These are phyloP conservation scores for Sternotherus odoratus DNA, from an alignment of 2,797 vertebrate species.

Conservation along the genomic window DNA sequence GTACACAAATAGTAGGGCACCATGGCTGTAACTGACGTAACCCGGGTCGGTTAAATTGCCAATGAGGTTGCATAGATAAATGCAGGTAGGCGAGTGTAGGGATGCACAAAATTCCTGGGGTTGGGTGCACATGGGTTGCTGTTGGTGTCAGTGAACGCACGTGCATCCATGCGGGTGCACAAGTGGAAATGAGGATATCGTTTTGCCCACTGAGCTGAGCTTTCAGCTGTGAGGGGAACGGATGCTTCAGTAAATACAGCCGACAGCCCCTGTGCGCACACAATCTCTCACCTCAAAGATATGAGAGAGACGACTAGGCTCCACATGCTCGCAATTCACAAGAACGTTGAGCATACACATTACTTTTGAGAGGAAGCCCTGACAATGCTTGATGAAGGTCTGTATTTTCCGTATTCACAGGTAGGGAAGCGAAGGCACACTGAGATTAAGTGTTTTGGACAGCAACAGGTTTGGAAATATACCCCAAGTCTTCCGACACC, in stretches of 20 bases:
- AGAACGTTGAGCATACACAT: background rate
- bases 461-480: background rate
- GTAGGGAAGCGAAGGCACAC: background rate
- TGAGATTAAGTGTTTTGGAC: background rate
- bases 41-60: background rate
- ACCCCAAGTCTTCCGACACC: background rate
- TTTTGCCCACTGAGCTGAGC: background rate
- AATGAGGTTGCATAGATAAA: background rate
- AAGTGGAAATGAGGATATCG: background rate
- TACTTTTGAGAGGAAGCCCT: background rate
- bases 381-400: background rate
- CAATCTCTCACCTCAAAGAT: accelerated
- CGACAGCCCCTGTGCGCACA: background rate
- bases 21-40: background rate
- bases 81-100: background rate
- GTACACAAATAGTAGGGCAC: no score
- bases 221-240: background rate
- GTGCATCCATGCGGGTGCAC: background rate
- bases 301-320: no score
- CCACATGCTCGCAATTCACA: background rate
- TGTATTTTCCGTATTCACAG: no score
- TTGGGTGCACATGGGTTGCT: background rate
- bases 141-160: background rate
- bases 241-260: background rate
- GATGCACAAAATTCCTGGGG: background rate